Base-by-base conservation (phyloP, 2,797 vertebrate species). In the Halcyon smyrnensis region DNA sequence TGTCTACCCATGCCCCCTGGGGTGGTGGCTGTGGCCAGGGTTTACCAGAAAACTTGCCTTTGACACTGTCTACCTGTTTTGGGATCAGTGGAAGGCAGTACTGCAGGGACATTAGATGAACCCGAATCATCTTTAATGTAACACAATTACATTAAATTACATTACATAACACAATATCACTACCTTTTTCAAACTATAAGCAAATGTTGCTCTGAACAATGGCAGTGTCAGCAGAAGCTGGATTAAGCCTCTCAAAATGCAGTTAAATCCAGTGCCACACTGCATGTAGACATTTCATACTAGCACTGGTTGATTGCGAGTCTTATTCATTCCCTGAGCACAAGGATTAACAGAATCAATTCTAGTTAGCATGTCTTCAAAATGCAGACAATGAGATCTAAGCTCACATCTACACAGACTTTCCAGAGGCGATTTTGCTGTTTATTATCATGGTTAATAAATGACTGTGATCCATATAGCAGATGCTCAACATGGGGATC, bases 171-270 rank as follows among this genome's bases (percentile, higher is more conserved):
- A 51, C 50, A 51, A 51, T 16, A 51, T 6, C 27, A 17, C 50
- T 56, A 54, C 64, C 54, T 68, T 95, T 77, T 92, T 78, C 80
- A 71, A 86, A 48, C 36, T 87, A 63, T 54, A 30, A 54, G 28
- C 51, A 54, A 54, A 30, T 51, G 15, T 8, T 77, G 6, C 13
- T 76, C n/a, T 25, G 15, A 91, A 62, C 6, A 54, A 36, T n/a
- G 11, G 51, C 3, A 85, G 36, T 19, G 69, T 81, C 28, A 46
- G 28, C 32, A 85, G 59, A 45, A 93, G 37, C 15, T 60, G 59
- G 28, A 50, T 69, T 41, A 68, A 8, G 6, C 4, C 13, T 57
- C 32, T 73, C 34, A 32, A 19, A 54, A 70, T 8, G 50, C 41
- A 46, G 12, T 37, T 71, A 54, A 79, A 79, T 41, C 27, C 81